Evolutionary conservation across 2,888 invertebrate species (phyloP).

Genomic region (Acleris laterana): DNA sequence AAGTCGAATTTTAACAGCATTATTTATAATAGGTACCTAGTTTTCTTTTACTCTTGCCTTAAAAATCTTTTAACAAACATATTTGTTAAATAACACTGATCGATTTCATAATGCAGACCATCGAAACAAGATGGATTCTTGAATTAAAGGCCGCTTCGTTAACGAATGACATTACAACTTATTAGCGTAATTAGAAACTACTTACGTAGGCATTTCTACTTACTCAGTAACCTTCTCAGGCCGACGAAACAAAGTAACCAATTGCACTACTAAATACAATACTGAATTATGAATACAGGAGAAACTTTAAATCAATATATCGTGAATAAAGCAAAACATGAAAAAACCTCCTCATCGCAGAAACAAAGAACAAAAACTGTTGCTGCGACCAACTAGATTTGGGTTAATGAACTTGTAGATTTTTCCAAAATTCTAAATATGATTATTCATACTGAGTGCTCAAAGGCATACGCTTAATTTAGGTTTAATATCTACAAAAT

Average conservation of each 20-base stretch:
- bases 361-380: conserved; percentile 78
- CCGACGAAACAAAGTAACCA: neutral
- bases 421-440: conserved; percentile 27
- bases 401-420: conserved; percentile 34
- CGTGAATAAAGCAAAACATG: conserved; percentile 48
- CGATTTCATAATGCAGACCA: too few species aligned
- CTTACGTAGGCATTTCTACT: neutral
- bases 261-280: conserved; percentile 33
- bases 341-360: conserved; percentile 54
- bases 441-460: conserved; percentile 1
- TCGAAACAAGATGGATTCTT: too few species aligned
- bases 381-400: conserved; percentile 61
- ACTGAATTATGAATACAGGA: conserved; percentile 29
- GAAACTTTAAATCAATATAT: conserved; percentile 36
- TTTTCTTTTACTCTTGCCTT: too few species aligned
- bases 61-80: too few species aligned
- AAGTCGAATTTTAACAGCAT: too few species aligned
- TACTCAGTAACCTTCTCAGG: conserved; percentile 15
- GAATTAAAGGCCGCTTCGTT: too few species aligned
- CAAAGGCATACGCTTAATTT: neutral
- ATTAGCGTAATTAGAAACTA: neutral
- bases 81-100: too few species aligned
- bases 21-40: too few species aligned
- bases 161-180: too few species aligned
- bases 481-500: neutral